Base-by-base conservation (phyloP, 2,797 vertebrate species). In the Myotis pilosus region DNA sequence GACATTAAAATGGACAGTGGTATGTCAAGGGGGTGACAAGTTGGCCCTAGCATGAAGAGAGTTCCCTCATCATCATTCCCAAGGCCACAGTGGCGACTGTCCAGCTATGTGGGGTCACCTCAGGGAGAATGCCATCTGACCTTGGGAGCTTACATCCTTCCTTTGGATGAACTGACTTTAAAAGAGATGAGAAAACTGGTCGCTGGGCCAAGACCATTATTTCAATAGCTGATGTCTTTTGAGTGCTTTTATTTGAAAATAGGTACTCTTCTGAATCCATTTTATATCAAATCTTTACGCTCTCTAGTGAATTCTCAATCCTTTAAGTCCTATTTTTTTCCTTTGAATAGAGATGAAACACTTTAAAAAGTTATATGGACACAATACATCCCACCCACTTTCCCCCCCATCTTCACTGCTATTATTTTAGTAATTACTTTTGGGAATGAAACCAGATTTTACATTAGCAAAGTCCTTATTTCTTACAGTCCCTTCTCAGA, bases 51-150 rank as follows among this genome's bases (percentile, higher is more conserved):
- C 4, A n/a, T 15, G 60, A 66, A 86, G n/a, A 49, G 33, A 47
- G 33, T 51, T 41, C 49, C 33, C 5, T 15, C 8, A 8, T 1
- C n/a, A 3, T 36, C 47, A 38, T 1, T 16, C 16, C 30, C 1
- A 2, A 1, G 1, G 19, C 2, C 9, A 1, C 0, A 0, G 28
- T 15, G 66, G 81, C 6, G 5, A 23, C 1, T 68, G 20, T 36
- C 53, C 36, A 23, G 44, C 4, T 17, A 4, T 13, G 22, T 55
- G 33, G 66, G 71, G 83, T 16, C 51, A 36, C 10, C 0, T 44
- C 7, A 4, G 38, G 25, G 15, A 68, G 80, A 79, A 78, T 0
- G 25, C 23, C 68, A 33, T 28, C 64, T 71, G 66, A n/a, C 12
- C 33, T 41, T 20, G 41, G 72, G 55, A 78, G 47, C 41, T 44